A percentile compares a stretch with the other conserved stretches of the same genome.
phyloP scores from a whole-genome alignment of 2,113 vertebrate genomes.

The Fulica atra region DNA sequence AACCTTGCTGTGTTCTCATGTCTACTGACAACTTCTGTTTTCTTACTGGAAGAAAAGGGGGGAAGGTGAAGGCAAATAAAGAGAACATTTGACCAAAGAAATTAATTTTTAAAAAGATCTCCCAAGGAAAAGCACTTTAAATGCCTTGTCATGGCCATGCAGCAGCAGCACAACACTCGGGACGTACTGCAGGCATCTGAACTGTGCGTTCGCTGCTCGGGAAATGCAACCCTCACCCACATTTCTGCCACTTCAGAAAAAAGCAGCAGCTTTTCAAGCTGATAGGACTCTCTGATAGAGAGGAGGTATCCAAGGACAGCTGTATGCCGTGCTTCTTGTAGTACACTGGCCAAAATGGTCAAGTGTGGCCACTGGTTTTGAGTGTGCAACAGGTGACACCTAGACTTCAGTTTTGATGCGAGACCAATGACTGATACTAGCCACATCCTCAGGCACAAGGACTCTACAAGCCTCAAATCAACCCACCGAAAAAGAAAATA shows the following conservation, averaged over 20 bases:
- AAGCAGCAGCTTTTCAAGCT: background rate
- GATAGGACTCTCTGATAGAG: background rate
- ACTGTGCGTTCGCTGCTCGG: background rate
- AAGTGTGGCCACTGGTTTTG: background rate
- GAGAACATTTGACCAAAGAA: background rate
- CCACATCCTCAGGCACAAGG: background rate
- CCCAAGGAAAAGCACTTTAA: background rate
- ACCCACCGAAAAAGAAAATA: too few relatives aligned
- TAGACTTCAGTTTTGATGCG: background rate
- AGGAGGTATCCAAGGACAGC: background rate
- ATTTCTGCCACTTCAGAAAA: background rate
- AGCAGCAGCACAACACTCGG: background rate
- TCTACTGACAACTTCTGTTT: background rate
- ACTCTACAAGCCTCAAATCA: background rate
- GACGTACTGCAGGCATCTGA: background rate
- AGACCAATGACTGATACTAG: too few relatives aligned
- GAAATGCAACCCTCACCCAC: background rate
- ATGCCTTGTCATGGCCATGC: background rate
- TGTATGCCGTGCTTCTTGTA: background rate
- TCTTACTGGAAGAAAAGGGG: background rate
- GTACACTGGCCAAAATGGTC: accelerated
- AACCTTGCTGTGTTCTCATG: background rate
- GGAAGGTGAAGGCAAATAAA: background rate
- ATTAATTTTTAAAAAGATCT: slow-evolving; percentile 16
- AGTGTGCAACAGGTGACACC: background rate